These are phyloP conservation scores for Leptopterna dolabrata DNA, from an alignment of 2,888 invertebrate species.

Conservation along the genomic window DNA sequence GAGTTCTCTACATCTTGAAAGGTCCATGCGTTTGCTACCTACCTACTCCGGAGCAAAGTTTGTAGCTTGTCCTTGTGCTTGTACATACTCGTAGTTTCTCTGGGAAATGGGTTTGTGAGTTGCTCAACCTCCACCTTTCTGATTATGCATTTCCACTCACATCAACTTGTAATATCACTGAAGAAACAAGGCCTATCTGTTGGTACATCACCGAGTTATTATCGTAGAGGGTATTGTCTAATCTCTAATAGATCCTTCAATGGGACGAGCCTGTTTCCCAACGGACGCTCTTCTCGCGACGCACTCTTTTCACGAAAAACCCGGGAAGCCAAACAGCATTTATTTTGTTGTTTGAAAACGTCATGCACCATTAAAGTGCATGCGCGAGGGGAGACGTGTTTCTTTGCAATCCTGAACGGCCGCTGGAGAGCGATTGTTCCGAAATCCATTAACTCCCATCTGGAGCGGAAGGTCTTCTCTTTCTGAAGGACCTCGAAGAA, in stretches of 20 bases:
- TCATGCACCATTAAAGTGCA: not conserved
- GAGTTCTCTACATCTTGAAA: too few species aligned
- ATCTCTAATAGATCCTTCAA: not conserved
- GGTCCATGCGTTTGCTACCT: too few species aligned
- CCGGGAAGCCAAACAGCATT: not conserved
- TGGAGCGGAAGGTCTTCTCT: not conserved
- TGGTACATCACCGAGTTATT: not conserved
- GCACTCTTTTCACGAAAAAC: not conserved
- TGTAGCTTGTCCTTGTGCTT: too few species aligned
- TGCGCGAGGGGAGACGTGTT: not conserved
- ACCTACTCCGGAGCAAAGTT: too few species aligned
- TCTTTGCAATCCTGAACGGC: not conserved
- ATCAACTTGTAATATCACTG: not conserved
- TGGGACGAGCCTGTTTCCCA: not conserved
- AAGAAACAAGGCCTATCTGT: not conserved
- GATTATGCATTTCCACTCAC: too few species aligned
- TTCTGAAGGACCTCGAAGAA: not conserved
- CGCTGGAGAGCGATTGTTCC: not conserved
- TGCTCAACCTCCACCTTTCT: too few species aligned
- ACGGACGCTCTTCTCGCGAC: not conserved
- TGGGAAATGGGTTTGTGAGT: too few species aligned
- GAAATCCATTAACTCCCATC: constrained; percentile 3
- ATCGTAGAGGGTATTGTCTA: not conserved
- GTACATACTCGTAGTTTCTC: too few species aligned
- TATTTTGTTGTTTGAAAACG: not conserved